These are phyloP conservation scores for Myiopsitta monachus DNA, from an alignment of 2,113 vertebrate genomes.

Conservation along the genomic window DNA sequence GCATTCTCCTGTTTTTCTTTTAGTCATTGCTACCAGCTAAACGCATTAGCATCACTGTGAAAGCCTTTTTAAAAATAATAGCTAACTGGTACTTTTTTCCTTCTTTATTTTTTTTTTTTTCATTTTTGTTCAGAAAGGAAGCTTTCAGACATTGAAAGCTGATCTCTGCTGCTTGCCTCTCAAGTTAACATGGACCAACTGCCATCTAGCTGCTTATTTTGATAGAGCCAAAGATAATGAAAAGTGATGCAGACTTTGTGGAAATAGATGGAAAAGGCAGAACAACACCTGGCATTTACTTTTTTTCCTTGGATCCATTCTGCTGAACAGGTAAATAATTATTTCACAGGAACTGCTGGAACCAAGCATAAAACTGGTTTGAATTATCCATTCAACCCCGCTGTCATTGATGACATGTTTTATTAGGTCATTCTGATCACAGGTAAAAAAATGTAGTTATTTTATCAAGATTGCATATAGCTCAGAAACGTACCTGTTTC, in stretches of 20 bases:
- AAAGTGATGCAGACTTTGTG: neutral
- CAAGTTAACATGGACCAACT: neutral
- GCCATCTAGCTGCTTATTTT: neutral
- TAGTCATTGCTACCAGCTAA: neutral
- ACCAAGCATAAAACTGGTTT: neutral
- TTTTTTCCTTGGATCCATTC: neutral
- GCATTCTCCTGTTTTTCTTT: neutral
- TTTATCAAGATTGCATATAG: neutral
- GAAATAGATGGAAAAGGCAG: neutral
- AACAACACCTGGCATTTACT: neutral
- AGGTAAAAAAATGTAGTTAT: neutral
- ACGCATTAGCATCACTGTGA: neutral
- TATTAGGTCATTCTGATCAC: neutral
- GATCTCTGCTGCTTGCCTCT: neutral
- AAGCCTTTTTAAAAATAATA: neutral
- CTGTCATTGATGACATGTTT: neutral
- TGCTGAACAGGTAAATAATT: neutral
- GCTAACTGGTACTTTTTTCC: accelerated
- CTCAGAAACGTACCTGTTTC: neutral
- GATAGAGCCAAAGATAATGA: neutral
- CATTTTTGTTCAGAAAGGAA: neutral
- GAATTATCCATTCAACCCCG: neutral
- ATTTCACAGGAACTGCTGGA: neutral
- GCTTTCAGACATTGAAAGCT: neutral
- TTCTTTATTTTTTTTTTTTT: neutral